Evolutionary conservation across 2,113 vertebrate genomes (phyloP), one percentile per base, ranked within the genome.

Genomic region (Scatophagus argus): DNA sequence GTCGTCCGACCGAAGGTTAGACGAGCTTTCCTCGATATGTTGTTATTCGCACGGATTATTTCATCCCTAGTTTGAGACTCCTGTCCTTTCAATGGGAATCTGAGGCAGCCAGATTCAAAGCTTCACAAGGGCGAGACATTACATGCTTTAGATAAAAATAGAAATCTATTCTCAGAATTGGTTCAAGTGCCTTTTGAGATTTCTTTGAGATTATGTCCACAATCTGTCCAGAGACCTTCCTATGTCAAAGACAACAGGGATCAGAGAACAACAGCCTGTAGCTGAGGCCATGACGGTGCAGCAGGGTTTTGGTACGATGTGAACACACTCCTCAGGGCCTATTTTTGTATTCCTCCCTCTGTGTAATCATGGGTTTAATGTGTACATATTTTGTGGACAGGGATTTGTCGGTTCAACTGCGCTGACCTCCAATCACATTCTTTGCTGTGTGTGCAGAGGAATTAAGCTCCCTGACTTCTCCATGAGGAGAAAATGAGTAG

Each of bases 321-420:
- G 56, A 66, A 55, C 71, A 17, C 34, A 4, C 21, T 64, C 49
- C 44, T 32, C 32, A 1, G 2, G 27, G 32, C 71, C 69, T 89
- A 76, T 89, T 87, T 89, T 76, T 47, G 5, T 39, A 16, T 41
- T 27, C 32, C 4, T 72, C 27, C 11, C 13, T 64, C 78, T 68
- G 55, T 83, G 64, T 82, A 79, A 86, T 83, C 77, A 74, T 31
- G 34, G 77, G 25, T 85, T 80, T 74, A 56, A 86, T 90, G 83
- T 87, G 75, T 56, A 74, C 67, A 69, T 77, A 78, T 76, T 87
- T 79, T 67, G 69, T 46, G 56, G 62, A 52, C 25, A 21, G 29
- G 72, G 73, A 82, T 81, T 87, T 89, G 4, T 75, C 44, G 10
- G 77, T 85, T 82, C 34, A 84, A 46, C 78, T 65, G 62, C 27